A percentile compares a stretch with the other conserved stretches of the same genome.
These are phyloP conservation scores for Chionoecetes opilio DNA, from an alignment of 1,140 invertebrate genomes.

Conservation along the genomic window DNA sequence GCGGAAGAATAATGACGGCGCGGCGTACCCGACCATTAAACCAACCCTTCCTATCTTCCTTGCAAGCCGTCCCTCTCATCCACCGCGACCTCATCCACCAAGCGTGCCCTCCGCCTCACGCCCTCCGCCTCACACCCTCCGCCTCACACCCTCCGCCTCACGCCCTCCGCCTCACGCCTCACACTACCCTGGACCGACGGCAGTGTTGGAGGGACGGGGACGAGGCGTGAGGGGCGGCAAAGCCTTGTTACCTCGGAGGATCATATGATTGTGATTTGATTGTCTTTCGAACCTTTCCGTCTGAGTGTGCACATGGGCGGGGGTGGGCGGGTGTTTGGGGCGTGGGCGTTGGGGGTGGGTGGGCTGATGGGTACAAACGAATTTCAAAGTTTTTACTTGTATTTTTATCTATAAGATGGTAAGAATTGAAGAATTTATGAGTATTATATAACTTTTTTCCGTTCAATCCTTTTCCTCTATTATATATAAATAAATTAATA, in stretches of 20 bases:
- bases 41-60: background rate
- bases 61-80: background rate
- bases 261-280: background rate
- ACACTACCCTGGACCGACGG: background rate
- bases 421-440: too few species aligned
- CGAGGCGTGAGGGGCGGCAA: background rate
- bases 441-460: too few species aligned
- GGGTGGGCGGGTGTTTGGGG: background rate
- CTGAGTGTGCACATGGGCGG: background rate
- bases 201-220: background rate
- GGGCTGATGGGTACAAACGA: too few species aligned
- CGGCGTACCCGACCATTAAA: background rate
- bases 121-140: background rate
- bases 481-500: too few species aligned
- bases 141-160: background rate
- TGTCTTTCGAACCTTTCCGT: background rate
- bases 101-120: background rate
- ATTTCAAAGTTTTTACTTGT: too few species aligned
- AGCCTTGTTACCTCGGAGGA: background rate
- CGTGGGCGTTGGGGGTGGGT: too few species aligned
- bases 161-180: background rate
- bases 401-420: too few species aligned
- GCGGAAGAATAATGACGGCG: too few species aligned
- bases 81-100: background rate
- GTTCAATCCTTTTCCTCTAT: too few species aligned